Conservation (phyloP, 2,797 vertebrate genomes). For the Enteromius afrohamiltoni region DNA sequence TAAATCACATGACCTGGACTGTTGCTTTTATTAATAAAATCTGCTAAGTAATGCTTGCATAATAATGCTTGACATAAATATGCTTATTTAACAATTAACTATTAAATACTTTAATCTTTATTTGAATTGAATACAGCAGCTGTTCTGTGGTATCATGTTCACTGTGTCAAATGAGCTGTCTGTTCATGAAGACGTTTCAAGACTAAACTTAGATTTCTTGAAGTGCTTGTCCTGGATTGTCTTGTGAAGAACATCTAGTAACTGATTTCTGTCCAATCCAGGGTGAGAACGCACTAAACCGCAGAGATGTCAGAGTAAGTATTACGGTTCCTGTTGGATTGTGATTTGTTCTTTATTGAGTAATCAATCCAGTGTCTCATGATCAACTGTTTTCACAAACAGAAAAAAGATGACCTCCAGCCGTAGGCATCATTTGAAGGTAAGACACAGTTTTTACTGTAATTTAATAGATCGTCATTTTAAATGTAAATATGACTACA, state of each 20-base stretch:
- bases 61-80: background rate
- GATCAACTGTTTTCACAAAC: conserved; percentile 31
- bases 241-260: background rate
- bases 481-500: background rate
- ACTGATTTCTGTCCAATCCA: conserved; percentile 7
- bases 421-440: conserved; percentile 81
- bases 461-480: background rate
- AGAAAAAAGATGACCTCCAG: conserved; percentile 82
- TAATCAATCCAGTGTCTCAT: background rate
- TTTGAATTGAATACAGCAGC: background rate
- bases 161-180: conserved; percentile 25
- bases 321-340: background rate
- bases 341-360: background rate
- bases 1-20: background rate
- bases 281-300: conserved; percentile 52
- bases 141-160: background rate
- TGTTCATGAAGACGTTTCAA: background rate
- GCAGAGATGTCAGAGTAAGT: conserved; percentile 67
- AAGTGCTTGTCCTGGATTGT: background rate
- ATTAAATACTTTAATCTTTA: background rate
- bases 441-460: conserved; percentile 32
- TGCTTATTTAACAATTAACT: background rate
- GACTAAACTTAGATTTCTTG: conserved; percentile 24
- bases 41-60: no score
- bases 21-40: background rate